These are phyloP conservation scores for Geotrypetes seraphini DNA, from an alignment of 2,797 vertebrate species.

Conservation along the genomic window DNA sequence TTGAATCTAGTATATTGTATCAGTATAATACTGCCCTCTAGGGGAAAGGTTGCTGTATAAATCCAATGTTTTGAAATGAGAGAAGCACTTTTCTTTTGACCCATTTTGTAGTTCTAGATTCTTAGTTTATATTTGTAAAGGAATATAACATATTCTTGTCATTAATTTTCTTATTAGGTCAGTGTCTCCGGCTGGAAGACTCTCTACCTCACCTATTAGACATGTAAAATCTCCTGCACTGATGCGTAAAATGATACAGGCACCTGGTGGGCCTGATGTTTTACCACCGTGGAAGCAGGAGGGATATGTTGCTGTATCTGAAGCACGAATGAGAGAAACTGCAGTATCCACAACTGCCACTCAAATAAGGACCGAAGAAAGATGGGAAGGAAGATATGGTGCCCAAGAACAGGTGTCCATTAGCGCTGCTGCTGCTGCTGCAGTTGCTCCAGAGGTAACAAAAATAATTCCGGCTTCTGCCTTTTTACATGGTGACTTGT, in stretches of 20 bases:
- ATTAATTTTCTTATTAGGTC: slow-evolving; percentile 49
- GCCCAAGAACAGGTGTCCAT: slow-evolving; percentile 51
- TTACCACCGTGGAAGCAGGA: slow-evolving; percentile 89
- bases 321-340: slow-evolving; percentile 60
- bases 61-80: too few relatives aligned
- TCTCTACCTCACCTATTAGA: slow-evolving; percentile 80
- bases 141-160: too few relatives aligned
- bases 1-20: too few relatives aligned
- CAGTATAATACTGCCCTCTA: too few relatives aligned
- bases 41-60: too few relatives aligned
- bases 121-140: too few relatives aligned
- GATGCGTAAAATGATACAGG: slow-evolving; percentile 56
- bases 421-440: slow-evolving; percentile 20
- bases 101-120: too few relatives aligned
- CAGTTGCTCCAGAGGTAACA: slow-evolving; percentile 66
- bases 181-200: slow-evolving; percentile 75
- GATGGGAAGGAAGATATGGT: slow-evolving; percentile 59
- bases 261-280: slow-evolving; percentile 55
- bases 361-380: slow-evolving; percentile 62
- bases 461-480: too few relatives aligned
- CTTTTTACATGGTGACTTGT: too few relatives aligned
- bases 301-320: slow-evolving; percentile 50
- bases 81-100: too few relatives aligned
- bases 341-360: slow-evolving; percentile 54
- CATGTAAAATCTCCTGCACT: slow-evolving; percentile 83